These are phyloP conservation scores for Eutolmus rufibarbis DNA, from an alignment of 2,888 invertebrate genomes.

Conservation along the genomic window DNA sequence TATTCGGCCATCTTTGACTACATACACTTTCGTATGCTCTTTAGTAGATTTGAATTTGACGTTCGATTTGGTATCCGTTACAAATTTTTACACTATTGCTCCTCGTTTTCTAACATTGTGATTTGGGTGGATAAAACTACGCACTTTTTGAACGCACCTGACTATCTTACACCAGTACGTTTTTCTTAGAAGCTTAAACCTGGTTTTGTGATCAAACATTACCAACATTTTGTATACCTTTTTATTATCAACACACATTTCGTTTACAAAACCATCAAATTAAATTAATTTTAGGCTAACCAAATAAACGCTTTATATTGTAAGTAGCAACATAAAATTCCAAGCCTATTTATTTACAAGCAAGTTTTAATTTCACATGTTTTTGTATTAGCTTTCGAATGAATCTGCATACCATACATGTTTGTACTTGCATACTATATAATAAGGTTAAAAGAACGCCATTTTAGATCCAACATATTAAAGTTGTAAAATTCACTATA, in stretches of 20 bases:
- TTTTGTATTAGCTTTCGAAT: too few species aligned
- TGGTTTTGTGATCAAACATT: background rate
- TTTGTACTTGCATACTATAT: too few species aligned
- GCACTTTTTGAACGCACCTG: background rate
- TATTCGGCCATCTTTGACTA: background rate
- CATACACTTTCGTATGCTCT: background rate
- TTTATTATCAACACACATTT: background rate
- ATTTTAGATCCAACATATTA: too few species aligned
- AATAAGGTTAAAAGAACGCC: too few species aligned
- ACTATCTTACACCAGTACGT: background rate
- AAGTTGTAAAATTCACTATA: too few species aligned
- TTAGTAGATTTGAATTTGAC: background rate
- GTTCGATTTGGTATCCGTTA: background rate
- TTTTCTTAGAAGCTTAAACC: background rate
- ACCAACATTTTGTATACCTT: background rate
- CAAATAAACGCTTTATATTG: too few species aligned
- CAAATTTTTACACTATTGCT: background rate
- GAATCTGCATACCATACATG: too few species aligned
- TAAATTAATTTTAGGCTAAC: background rate
- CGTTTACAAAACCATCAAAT: background rate
- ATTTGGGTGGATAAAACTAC: constrained; percentile 10
- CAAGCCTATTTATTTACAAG: too few species aligned
- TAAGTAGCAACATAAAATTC: too few species aligned
- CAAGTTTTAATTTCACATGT: too few species aligned
- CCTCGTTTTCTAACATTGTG: background rate